phyloP scores from a whole-genome alignment of 2,113 vertebrate species.

The Halichoerus grypus region DNA sequence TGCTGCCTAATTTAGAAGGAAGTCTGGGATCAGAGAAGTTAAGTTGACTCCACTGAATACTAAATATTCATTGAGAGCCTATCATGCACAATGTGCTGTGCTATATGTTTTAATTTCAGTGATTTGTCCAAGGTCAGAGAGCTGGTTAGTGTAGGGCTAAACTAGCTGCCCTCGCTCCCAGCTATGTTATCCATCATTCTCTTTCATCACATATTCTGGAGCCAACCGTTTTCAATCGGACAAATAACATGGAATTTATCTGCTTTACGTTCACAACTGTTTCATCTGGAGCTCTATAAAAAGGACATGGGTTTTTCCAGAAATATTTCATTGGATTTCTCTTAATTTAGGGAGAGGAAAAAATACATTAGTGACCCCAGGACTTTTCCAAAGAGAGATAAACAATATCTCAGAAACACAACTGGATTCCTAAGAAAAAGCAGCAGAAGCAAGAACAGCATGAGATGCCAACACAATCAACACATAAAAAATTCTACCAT shows the following conservation, averaged over 20 bases:
- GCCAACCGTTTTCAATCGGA: neutral
- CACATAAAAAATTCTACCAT: constrained; percentile 48
- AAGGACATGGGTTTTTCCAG: neutral
- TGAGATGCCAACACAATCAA: neutral
- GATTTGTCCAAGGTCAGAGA: constrained; percentile 70
- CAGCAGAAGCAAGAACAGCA: neutral
- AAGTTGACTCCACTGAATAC: neutral
- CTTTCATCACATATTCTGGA: neutral
- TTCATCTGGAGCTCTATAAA: neutral
- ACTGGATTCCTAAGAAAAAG: neutral
- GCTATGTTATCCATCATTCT: constrained; percentile 26
- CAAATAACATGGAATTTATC: constrained; percentile 6
- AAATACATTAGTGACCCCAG: neutral
- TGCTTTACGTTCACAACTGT: neutral
- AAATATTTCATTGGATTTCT: constrained; percentile 36
- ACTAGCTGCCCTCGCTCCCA: neutral
- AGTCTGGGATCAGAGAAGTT: constrained; percentile 48
- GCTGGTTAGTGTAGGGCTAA: constrained; percentile 44
- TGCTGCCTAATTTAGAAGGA: constrained; percentile 53
- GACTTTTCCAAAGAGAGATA: neutral
- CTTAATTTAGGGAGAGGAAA: neutral
- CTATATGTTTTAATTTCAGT: constrained; percentile 69
- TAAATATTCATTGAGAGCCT: constrained; percentile 71
- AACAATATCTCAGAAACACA: neutral
- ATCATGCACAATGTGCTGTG: neutral